Base-by-base conservation (phyloP, 64 coral and sea anemone species). In the Dendronephthya gigantea region DNA sequence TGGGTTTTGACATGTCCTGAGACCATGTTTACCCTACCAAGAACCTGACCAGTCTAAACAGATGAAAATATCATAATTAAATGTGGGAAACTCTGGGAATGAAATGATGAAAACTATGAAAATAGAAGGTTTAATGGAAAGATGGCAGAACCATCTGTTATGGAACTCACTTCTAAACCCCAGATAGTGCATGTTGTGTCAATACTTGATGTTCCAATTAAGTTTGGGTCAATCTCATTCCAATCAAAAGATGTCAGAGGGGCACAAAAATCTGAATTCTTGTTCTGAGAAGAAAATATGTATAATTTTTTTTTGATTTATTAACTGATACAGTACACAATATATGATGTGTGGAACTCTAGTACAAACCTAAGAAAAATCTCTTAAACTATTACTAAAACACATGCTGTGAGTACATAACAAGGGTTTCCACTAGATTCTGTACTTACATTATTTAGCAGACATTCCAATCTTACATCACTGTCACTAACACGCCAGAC, bases 121-220 rank as follows among this genome's bases (percentile, higher is more conserved):
- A n/a, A n/a, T n/a, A n/a, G n/a, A n/a, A n/a, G n/a, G n/a, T n/a
- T n/a, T n/a, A n/a, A n/a, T n/a, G n/a, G n/a, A n/a, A 66, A 15
- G 6, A 3, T 30, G 14, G 58, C 19, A 22, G 29, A 15, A 30
- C 22, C 2, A 30, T 66, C 32, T 36, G 32, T 0, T 79, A 30
- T 1, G 9, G 22, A 86, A 87, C 87, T 83, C 90, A 98, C 94
- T 87, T 98, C 94, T 28, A 98, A 37, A 82, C 94, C 94, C 94
- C 94, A 98, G 68, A 98, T 98, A 10, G 94, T 98, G 52, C 94
- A 98, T 72, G 94, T 98, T 87, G 94, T 98, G 86, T 98, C 94
- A 90, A 98, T 98, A 50, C 94, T 98, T 72, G 94, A 98, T 82
- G 94, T 98, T 40, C 94, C 94, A 28, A 98, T 68, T 27, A 98